Conservation (phyloP, 2,888 invertebrate species). For the Eustalomyia histrio region DNA sequence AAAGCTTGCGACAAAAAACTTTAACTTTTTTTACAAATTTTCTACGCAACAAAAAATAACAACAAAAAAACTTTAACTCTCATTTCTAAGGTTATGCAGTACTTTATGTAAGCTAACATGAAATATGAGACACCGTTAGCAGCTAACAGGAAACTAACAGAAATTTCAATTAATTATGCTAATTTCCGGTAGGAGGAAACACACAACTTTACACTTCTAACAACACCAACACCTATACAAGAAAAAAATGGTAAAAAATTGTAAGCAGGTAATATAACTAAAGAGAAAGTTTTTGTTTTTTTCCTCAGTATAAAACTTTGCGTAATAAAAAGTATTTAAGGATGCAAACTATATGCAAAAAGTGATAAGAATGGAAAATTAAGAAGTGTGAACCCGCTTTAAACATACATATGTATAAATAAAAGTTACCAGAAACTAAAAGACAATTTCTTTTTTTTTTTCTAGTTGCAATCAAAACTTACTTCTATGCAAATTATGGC, state of each 20-base stretch:
- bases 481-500: not conserved
- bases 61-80: too few species aligned
- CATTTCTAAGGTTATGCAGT: too few species aligned
- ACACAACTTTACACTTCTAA: not conserved
- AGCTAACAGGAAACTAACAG: conserved; percentile 44
- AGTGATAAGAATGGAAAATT: too few species aligned
- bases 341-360: too few species aligned
- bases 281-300: conserved; percentile 12
- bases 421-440: not conserved
- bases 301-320: conserved; percentile 1
- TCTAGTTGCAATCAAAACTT: conserved; percentile 25
- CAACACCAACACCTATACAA: conserved; percentile 15
- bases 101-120: too few species aligned
- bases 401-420: not conserved
- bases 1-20: too few species aligned
- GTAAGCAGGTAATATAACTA: not conserved
- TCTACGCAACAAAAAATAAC: too few species aligned
- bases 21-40: too few species aligned
- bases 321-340: too few species aligned
- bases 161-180: conserved; percentile 64
- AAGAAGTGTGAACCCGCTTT: too few species aligned
- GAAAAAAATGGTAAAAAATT: not conserved
- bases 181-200: conserved; percentile 50
- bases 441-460: not conserved
- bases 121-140: not conserved